Evolutionary conservation across 1,140 invertebrate species (phyloP).

Genomic region (Physella acuta): DNA sequence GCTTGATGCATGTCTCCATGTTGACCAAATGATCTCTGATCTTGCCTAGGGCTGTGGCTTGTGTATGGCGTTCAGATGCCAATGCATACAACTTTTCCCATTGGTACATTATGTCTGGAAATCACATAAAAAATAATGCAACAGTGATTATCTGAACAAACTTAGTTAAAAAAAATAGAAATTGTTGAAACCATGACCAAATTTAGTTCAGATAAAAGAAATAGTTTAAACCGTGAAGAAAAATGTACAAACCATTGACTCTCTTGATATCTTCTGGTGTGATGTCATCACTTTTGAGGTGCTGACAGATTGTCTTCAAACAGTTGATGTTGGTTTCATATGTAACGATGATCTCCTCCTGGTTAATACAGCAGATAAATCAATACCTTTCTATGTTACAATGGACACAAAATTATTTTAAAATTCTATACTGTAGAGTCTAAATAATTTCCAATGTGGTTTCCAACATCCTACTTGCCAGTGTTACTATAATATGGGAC

Average conservation of each 20-base stretch:
- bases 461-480: no score
- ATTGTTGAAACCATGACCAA: no score
- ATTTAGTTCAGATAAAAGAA: no score
- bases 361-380: slow-evolving; percentile 48
- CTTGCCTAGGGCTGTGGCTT: slow-evolving; percentile 48
- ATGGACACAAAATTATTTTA: not conserved
- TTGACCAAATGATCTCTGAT: slow-evolving; percentile 62
- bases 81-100: slow-evolving; percentile 65
- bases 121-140: not conserved
- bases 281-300: slow-evolving; percentile 42
- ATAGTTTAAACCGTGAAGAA: not conserved
- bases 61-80: slow-evolving; percentile 63
- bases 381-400: not conserved
- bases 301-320: slow-evolving; percentile 60
- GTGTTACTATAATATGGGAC: no score
- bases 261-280: slow-evolving; percentile 44
- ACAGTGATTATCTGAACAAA: no score
- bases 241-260: slow-evolving; percentile 38
- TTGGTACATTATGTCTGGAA: slow-evolving; percentile 64
- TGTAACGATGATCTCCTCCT: slow-evolving; percentile 75
- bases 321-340: slow-evolving; percentile 75
- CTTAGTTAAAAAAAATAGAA: no score
- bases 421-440: no score
- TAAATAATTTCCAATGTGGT: no score
- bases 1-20: slow-evolving; percentile 50